Conservation (phyloP, 2,113 vertebrate genomes). For the Lasiurus borealis region DNA sequence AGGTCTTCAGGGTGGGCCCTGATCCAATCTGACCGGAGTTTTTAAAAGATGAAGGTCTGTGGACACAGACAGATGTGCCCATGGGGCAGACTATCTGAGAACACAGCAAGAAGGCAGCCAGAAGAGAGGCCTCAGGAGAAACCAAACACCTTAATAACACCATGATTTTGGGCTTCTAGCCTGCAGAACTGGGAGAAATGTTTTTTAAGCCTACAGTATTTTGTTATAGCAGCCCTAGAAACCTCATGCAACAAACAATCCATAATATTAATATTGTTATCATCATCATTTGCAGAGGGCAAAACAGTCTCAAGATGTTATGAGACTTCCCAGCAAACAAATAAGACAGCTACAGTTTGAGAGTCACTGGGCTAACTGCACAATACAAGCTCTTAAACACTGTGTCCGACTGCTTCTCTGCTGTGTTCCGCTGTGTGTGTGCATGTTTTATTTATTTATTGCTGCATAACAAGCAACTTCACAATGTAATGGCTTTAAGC, state of each 20-base stretch:
- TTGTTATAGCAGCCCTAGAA: slow-evolving; percentile 6
- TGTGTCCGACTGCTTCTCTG: neutral
- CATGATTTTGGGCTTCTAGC: neutral
- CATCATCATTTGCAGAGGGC: neutral
- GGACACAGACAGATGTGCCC: neutral
- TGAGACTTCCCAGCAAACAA: neutral
- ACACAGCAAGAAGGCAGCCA: neutral
- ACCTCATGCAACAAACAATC: neutral
- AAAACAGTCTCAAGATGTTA: neutral
- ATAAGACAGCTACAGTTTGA: neutral
- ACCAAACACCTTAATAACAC: neutral
- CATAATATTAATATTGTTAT: neutral
- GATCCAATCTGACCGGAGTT: neutral
- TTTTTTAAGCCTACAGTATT: neutral
- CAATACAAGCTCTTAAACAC: neutral
- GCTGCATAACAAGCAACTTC: neutral
- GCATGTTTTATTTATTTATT: neutral
- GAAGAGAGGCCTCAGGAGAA: neutral
- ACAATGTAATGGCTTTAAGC: neutral
- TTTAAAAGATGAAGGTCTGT: neutral
- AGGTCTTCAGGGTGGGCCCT: neutral
- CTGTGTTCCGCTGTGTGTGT: neutral
- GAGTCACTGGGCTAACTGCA: neutral
- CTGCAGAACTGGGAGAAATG: neutral
- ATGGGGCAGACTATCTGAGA: neutral